Evolutionary conservation across 1,140 invertebrate genomes (phyloP).

Genomic region (Tetramorium parvispinum): DNA sequence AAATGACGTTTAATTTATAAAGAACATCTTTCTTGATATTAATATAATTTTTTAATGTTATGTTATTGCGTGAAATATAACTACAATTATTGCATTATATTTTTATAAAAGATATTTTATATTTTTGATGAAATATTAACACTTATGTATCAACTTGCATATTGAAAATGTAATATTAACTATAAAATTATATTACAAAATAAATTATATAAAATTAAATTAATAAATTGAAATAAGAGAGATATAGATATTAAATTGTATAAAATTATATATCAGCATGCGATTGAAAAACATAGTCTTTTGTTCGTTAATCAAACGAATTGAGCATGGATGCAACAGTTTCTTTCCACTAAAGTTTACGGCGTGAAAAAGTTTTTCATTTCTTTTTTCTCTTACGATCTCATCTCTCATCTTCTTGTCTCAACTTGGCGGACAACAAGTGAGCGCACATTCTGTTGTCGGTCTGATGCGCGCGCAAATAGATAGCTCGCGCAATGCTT

Average conservation of each 20-base stretch:
- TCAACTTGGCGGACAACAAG: slow-evolving; percentile 32
- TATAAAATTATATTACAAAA: neutral
- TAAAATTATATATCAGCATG: neutral
- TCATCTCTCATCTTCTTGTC: slow-evolving; percentile 22
- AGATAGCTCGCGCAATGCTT: slow-evolving; percentile 33
- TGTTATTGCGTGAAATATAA: neutral
- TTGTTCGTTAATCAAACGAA: neutral
- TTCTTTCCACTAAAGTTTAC: neutral
- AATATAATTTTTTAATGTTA: neutral
- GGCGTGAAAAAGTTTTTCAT: neutral
- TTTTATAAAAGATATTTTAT: neutral
- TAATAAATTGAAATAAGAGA: neutral
- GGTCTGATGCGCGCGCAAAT: slow-evolving; percentile 41
- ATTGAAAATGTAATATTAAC: neutral
- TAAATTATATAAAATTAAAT: neutral
- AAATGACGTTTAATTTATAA: neutral
- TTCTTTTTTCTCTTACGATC: slow-evolving; percentile 11
- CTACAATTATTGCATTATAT: neutral
- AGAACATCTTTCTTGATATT: neutral
- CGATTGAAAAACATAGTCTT: neutral
- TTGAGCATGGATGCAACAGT: slow-evolving; percentile 3
- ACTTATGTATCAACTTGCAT: neutral
- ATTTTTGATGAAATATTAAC: neutral
- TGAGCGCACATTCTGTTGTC: neutral
- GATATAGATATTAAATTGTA: neutral